A percentile compares a stretch with the other conserved stretches of the same genome.
Conservation (phyloP, 2,113 vertebrate species). For the Rhinichthys klamathensis region DNA sequence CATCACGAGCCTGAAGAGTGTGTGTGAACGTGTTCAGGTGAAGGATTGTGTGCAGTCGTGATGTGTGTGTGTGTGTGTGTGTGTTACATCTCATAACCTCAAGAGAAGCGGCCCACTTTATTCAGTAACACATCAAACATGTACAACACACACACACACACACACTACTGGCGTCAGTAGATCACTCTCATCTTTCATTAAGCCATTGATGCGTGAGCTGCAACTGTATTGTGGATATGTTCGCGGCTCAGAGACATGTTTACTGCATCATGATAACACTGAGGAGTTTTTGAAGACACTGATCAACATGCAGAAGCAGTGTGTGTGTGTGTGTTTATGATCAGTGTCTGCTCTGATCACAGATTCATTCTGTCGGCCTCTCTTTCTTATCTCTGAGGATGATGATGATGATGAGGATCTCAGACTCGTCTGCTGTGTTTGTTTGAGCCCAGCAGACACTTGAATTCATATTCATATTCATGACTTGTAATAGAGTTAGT, state of each 20-base stretch:
- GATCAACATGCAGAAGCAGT: background rate
- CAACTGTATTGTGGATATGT: no score
- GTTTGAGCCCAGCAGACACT: background rate
- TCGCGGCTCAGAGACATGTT: background rate
- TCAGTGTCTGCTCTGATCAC: background rate
- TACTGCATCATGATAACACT: background rate
- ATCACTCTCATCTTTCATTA: background rate
- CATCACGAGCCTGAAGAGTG: no score
- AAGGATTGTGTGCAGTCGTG: background rate
- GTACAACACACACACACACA: background rate
- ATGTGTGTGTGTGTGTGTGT: background rate
- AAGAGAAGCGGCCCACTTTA: slow-evolving; percentile 1
- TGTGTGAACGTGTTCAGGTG: background rate
- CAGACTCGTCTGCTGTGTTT: background rate
- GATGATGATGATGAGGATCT: background rate
- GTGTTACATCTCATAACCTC: background rate
- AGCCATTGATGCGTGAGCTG: no score
- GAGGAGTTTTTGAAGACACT: background rate
- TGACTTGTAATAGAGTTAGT: background rate
- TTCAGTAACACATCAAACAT: background rate
- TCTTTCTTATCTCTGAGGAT: background rate
- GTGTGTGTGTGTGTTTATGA: background rate
- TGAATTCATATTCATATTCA: background rate
- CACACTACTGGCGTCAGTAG: background rate
- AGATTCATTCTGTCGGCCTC: background rate